A percentile compares a stretch with the other conserved stretches of the same genome.
Evolutionary conservation across 2,888 invertebrate species (phyloP).

Genomic region (Campaea margaritaria): DNA sequence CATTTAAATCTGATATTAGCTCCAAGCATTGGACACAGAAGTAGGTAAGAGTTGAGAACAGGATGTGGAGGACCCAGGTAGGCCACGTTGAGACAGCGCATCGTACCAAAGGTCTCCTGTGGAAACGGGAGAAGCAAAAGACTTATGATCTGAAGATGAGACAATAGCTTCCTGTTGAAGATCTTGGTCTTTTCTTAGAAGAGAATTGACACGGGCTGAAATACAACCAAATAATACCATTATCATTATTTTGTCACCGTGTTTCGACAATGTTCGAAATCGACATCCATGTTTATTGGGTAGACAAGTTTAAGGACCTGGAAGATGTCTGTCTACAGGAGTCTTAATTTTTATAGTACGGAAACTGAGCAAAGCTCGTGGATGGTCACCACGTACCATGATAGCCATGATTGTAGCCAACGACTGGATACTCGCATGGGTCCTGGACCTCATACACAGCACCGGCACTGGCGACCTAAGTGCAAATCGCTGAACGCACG

Average conservation of each 20-base stretch:
- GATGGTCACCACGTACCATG: conserved; percentile 48
- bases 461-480: conserved; percentile 68
- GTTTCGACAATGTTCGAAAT: too few relatives aligned
- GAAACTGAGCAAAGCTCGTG: too few relatives aligned
- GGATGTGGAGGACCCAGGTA: conserved; percentile 72
- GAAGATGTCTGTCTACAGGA: too few relatives aligned
- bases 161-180: too few relatives aligned
- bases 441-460: conserved; percentile 70
- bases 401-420: conserved; percentile 72
- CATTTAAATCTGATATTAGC: conserved; percentile 73
- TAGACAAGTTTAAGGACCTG: too few relatives aligned
- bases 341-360: too few relatives aligned
- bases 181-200: too few relatives aligned
- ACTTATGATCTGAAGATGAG: too few relatives aligned
- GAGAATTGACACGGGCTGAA: too few relatives aligned
- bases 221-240: too few relatives aligned
- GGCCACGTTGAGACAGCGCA: conserved; percentile 57
- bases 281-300: too few relatives aligned
- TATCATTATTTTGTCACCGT: too few relatives aligned
- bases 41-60: conserved; percentile 72
- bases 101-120: conserved; percentile 68
- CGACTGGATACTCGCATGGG: conserved; percentile 69
- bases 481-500: conserved; percentile 69
- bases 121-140: conserved; percentile 16
- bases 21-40: conserved; percentile 74